Conservation (phyloP, 2,888 invertebrate genomes). For the Zeuzera pyrina region DNA sequence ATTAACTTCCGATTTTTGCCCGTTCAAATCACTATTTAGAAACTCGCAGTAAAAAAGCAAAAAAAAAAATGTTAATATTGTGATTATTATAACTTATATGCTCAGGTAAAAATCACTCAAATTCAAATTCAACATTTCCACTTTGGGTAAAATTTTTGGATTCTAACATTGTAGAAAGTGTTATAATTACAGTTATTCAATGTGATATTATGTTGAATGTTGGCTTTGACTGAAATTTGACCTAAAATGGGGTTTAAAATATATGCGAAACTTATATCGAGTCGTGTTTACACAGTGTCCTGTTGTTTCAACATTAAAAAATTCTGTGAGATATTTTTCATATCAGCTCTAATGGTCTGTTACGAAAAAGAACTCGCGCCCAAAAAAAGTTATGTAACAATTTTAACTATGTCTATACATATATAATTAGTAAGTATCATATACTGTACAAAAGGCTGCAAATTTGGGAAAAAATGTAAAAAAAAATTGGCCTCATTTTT, state of each 20-base stretch:
- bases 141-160: too few species aligned
- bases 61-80: conserved; percentile 41
- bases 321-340: conserved; percentile 31
- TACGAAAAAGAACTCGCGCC: conserved; percentile 35
- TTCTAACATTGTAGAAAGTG: background rate
- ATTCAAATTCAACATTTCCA: too few species aligned
- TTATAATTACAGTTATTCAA: background rate
- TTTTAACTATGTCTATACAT: conserved; percentile 68
- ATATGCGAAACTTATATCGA: conserved; percentile 43
- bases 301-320: conserved; percentile 49
- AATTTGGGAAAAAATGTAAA: conserved; percentile 60
- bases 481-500: conserved; percentile 56
- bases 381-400: conserved; percentile 41
- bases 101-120: too few species aligned
- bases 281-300: conserved; percentile 47
- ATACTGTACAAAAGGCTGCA: conserved; percentile 68
- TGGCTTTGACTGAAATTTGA: background rate
- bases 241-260: conserved; percentile 31
- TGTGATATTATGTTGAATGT: background rate
- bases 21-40: conserved; percentile 16
- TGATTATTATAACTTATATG: conserved; percentile 23
- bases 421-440: conserved; percentile 66
- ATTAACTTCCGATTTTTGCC: conserved; percentile 20
- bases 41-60: conserved; percentile 29
- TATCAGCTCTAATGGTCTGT: conserved; percentile 20